phyloP scores from a whole-genome alignment of 37 sponge, comb jelly and placozoan species.

The Beroe forskalii region DNA sequence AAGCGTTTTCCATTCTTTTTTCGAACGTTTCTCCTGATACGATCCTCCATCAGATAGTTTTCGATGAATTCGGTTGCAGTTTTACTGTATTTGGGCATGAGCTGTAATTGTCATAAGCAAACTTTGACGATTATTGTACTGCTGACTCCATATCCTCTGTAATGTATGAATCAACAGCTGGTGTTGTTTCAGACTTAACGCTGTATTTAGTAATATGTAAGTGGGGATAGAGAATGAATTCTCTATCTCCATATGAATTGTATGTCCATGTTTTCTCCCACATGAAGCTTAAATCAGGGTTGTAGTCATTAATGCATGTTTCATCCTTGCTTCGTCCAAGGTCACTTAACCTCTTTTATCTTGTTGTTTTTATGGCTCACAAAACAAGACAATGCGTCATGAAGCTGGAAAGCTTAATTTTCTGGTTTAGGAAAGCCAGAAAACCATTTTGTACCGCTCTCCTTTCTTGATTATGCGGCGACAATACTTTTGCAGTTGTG shows the following conservation, averaged over 20 bases:
- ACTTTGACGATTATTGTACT: background rate
- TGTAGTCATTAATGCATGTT: background rate
- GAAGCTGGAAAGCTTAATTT: background rate
- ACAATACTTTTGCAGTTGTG: background rate
- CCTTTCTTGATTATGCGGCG: background rate
- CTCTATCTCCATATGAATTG: background rate
- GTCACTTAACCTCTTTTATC: background rate
- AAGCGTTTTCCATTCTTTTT: too few relatives aligned
- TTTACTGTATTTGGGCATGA: too few relatives aligned
- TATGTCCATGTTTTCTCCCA: constrained; percentile 14
- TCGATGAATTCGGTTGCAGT: too few relatives aligned
- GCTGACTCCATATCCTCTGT: background rate
- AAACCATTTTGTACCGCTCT: background rate
- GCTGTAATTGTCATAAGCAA: too few relatives aligned
- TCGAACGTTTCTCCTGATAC: too few relatives aligned
- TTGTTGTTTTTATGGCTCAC: background rate
- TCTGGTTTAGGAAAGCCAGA: background rate
- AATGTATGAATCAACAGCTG: background rate
- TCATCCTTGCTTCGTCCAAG: background rate
- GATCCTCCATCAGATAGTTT: too few relatives aligned
- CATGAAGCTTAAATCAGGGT: background rate
- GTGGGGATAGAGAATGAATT: background rate
- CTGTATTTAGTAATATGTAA: background rate
- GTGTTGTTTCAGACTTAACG: background rate
- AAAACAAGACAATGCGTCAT: background rate